A percentile compares a stretch with the other conserved stretches of the same genome.
Conservation (phyloP, 2,888 invertebrate species). For the Harpagoxenus sublaevis region DNA sequence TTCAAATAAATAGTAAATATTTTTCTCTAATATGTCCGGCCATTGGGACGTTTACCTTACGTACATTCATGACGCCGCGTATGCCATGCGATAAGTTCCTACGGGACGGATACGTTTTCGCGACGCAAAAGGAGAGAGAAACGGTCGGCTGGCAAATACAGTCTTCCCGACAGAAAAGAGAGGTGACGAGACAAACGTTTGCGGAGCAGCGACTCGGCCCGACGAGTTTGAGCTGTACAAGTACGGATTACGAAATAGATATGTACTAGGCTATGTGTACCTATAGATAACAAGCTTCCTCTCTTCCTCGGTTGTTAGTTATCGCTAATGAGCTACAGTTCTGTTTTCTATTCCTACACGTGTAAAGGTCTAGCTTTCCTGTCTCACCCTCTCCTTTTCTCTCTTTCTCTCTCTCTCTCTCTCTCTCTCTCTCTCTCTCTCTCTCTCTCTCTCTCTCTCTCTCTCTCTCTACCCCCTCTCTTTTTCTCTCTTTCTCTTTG, state of each 20-base stretch:
- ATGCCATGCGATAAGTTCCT: background rate
- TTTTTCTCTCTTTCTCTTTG: background rate
- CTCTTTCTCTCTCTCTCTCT: no score
- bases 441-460: no score
- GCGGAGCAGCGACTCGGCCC: constrained; percentile 34
- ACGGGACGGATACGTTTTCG: background rate
- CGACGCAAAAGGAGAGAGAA: background rate
- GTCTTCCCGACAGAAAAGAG: constrained; percentile 22
- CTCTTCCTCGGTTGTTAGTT: constrained; percentile 82
- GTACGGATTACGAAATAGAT: constrained; percentile 74
- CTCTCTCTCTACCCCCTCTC: no score
- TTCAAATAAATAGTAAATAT: no score
- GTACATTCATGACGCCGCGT: background rate
- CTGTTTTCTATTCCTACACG: constrained; percentile 78
- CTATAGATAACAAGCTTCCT: constrained; percentile 84
- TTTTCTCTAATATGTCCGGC: no score
- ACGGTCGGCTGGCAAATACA: constrained; percentile 24
- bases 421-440: no score
- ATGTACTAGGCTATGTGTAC: constrained; percentile 79
- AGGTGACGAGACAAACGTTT: constrained; percentile 32
- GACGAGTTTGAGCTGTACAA: constrained; percentile 37
- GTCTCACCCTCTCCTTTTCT: no score
- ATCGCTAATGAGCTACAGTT: constrained; percentile 84
- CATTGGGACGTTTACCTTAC: no score
- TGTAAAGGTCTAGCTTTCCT: constrained; percentile 66